These are phyloP conservation scores for Neodiprion lecontei DNA, from an alignment of 1,140 invertebrate genomes.

Conservation along the genomic window DNA sequence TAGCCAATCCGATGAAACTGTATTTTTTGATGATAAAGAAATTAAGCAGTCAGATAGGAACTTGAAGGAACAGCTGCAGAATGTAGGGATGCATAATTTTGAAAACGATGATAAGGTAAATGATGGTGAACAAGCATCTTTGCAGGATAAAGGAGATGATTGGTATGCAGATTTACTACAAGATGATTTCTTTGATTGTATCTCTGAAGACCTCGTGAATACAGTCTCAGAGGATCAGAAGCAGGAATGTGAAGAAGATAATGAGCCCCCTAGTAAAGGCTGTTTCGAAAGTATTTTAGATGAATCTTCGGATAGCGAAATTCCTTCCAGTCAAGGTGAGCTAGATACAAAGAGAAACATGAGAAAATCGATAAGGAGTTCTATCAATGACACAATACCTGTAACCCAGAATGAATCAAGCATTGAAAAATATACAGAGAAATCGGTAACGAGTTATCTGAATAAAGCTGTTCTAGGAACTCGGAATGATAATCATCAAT, in stretches of 20 bases:
- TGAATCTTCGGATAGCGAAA: background rate
- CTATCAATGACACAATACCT: too few species aligned
- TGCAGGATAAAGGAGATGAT: background rate
- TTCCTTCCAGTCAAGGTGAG: background rate
- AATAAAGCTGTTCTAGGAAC: too few species aligned
- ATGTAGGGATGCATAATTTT: background rate
- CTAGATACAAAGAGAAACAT: background rate
- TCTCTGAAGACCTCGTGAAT: background rate
- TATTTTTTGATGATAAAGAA: background rate
- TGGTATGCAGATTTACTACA: background rate
- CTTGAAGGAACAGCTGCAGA: background rate
- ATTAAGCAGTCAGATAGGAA: background rate
- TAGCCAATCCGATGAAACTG: slow-evolving; percentile 7
- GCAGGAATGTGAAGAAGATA: background rate
- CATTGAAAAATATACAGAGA: too few species aligned
- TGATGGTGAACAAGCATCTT: background rate
- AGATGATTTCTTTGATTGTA: background rate
- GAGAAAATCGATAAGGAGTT: background rate
- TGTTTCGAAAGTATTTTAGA: background rate
- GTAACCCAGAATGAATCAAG: too few species aligned
- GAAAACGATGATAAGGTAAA: background rate
- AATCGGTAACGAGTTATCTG: too few species aligned
- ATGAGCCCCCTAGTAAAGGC: background rate
- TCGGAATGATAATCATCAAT: too few species aligned
- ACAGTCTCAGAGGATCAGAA: background rate